Evolutionary conservation across 2,113 vertebrate genomes (phyloP), one percentile per base, ranked within the genome.

Genomic region (Triplophysa rosa): DNA sequence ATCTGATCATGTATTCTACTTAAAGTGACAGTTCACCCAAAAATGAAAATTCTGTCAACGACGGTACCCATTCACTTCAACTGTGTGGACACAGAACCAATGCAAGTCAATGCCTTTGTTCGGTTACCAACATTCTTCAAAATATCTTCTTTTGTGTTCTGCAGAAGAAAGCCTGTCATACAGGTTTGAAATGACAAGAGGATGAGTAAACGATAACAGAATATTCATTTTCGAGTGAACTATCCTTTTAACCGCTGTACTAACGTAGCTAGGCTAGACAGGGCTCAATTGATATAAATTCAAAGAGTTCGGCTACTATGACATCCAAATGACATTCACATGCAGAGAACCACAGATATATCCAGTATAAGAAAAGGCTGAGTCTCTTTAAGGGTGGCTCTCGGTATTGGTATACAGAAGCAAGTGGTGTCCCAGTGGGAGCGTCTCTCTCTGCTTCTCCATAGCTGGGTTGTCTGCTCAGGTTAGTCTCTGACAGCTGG

Each of bases 401-500:
- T 72, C 19, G 58, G 16, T 49, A 56, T 72, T 67, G 72, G 72
- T 29, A 37, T 9, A 23, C 29, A 59, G 75, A 40, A 58, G 69
- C 52, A 12, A 21, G 69, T 58, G 40, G 61, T 17, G 62, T 80
- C 73, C 78, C 81, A 14, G 26, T 13, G 84, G 78, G 69, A 78
- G 21, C 24, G n/a, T 65, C 23, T 71, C 19, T 77, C 83, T 75
- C 37, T 66, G 37, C 61, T 49, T 49, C 47, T 69, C 29, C 7
- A 37, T 83, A 82, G 78, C 79, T 69, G 49, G 58, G 42, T 78
- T 83, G 84, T 83, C 81, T 78, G 81, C 23, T 14, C 54, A 67
- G 78, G 81, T 85, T 81, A 83, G 79, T 56, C 79, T 83, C 70
- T 85, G 84, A 83, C 84, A 85, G 81, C 65, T 47, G 45, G 69